These are phyloP conservation scores for Lanius collurio DNA, from an alignment of 2,113 vertebrate genomes.

Conservation along the genomic window DNA sequence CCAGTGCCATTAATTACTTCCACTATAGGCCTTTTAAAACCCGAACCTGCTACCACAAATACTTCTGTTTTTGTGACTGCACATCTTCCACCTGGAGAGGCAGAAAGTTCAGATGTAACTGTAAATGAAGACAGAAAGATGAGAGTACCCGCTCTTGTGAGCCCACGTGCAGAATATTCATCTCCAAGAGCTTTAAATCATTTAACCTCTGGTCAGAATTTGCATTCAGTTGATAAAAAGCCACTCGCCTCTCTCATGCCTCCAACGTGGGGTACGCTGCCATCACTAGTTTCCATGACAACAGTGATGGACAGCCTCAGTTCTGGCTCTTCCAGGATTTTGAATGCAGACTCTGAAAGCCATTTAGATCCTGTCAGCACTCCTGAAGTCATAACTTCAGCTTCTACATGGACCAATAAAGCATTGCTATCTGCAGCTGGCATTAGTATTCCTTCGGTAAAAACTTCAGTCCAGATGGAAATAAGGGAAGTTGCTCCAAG, in stretches of 20 bases:
- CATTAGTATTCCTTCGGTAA: background rate
- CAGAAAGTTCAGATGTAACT: background rate
- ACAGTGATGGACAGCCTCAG: background rate
- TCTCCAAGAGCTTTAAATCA: background rate
- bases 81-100: background rate
- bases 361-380: background rate
- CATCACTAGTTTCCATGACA: background rate
- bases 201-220: background rate
- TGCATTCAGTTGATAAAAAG: background rate
- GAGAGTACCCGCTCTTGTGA: background rate
- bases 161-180: background rate
- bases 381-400: background rate
- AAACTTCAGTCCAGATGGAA: background rate
- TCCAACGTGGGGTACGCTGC: background rate
- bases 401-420: constrained; percentile 7
- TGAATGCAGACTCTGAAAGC: background rate
- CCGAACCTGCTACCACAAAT: background rate
- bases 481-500: constrained; percentile 7
- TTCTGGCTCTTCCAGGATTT: background rate
- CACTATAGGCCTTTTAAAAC: background rate
- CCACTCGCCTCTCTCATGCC: background rate
- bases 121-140: background rate
- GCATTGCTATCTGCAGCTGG: background rate
- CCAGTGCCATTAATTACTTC: background rate
- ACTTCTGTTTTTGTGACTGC: background rate